Evolutionary conservation across 2,888 invertebrate genomes (phyloP).

Genomic region (Caradrina clavipalpis): DNA sequence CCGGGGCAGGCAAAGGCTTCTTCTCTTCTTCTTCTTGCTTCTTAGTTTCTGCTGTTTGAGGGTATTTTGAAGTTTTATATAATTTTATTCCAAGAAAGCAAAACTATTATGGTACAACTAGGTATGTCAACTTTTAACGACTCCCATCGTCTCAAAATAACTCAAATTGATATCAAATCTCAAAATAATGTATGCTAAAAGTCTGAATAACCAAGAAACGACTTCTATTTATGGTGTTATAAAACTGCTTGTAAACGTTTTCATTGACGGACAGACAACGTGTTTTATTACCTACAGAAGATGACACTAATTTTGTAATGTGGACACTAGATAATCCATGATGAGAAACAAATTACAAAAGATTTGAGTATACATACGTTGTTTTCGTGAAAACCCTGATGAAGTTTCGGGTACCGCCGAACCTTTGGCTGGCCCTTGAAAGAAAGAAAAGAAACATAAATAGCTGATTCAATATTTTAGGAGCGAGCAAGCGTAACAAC

Average conservation of each 20-base stretch:
- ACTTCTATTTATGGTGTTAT: too few species aligned
- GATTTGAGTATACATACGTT: conserved; percentile 30
- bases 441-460: not conserved
- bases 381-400: conserved; percentile 20
- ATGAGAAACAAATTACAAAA: not conserved
- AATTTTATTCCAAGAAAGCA: not conserved
- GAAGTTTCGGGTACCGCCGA: conserved; percentile 4
- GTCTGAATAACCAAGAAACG: too few species aligned
- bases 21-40: conserved; percentile 45
- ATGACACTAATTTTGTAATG: not conserved
- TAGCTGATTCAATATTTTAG: not conserved
- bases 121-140: too few species aligned
- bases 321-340: not conserved
- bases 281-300: not conserved
- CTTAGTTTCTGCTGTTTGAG: conserved; percentile 36
- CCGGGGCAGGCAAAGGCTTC: conserved; percentile 1
- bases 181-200: too few species aligned
- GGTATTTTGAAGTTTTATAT: not conserved
- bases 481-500: too few species aligned
- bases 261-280: too few species aligned
- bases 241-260: too few species aligned
- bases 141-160: too few species aligned
- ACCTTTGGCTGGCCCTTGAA: conserved; percentile 18
- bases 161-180: too few species aligned
- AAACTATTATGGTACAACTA: too few species aligned